Conservation (phyloP, 2,888 invertebrate species). For the Imbricaverruca yamaguchii region DNA sequence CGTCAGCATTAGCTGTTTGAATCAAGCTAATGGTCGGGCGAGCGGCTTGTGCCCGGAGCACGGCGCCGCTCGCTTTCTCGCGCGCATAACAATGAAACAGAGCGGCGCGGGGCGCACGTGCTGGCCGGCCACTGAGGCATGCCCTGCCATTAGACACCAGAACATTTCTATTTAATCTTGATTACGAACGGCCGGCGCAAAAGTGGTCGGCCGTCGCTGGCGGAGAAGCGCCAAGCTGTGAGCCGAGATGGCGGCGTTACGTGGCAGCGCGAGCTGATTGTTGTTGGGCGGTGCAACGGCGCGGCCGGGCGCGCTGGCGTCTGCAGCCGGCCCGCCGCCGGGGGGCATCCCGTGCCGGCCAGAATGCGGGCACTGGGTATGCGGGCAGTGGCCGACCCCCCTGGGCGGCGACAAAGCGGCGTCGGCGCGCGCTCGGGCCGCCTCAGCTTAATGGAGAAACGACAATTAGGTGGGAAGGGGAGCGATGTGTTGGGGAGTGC, state of each 20-base stretch:
- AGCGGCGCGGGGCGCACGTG: neutral
- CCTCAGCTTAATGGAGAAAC: slow-evolving; percentile 17
- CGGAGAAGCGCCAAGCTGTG: slow-evolving; percentile 16
- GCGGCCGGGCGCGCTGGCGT: too few species aligned
- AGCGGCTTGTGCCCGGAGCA: neutral
- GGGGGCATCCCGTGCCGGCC: neutral
- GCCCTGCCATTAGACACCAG: neutral
- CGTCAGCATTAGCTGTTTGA: slow-evolving; percentile 17
- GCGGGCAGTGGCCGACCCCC: neutral
- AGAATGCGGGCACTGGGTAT: slow-evolving; percentile 6
- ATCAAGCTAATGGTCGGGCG: slow-evolving; percentile 5
- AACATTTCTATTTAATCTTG: slow-evolving; percentile 20
- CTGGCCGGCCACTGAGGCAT: neutral
- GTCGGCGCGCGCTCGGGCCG: neutral
- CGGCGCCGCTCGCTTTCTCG: neutral
- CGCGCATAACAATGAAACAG: neutral
- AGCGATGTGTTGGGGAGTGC: neutral
- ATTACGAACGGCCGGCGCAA: slow-evolving; percentile 14
- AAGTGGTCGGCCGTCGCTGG: neutral
- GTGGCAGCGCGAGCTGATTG: slow-evolving; percentile 6
- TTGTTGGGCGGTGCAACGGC: neutral
- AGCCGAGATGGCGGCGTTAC: slow-evolving; percentile 2
- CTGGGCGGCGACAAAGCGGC: neutral
- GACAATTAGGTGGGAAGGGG: slow-evolving; percentile 11
- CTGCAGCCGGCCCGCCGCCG: neutral